These are phyloP conservation scores for Aramus guarauna DNA, from an alignment of 2,113 vertebrate genomes.

Conservation along the genomic window DNA sequence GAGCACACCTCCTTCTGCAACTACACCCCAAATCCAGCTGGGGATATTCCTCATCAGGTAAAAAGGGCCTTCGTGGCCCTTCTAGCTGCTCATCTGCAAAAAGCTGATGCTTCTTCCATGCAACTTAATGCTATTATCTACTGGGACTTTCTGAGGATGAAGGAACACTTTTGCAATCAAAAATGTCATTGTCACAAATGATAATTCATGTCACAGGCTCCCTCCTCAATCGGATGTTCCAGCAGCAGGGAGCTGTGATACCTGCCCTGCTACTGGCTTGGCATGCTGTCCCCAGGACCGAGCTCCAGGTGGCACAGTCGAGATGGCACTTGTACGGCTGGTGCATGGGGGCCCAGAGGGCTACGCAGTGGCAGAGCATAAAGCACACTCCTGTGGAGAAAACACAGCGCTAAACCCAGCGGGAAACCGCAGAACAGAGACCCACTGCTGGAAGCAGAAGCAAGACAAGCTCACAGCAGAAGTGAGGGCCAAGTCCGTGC, in stretches of 20 bases:
- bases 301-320: neutral
- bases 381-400: neutral
- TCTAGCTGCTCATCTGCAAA: neutral
- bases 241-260: neutral
- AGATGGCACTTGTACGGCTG: neutral
- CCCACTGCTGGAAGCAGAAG: neutral
- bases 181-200: neutral
- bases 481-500: neutral
- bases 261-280: neutral
- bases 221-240: neutral
- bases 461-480: neutral
- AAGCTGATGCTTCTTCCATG: neutral
- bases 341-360: neutral
- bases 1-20: neutral
- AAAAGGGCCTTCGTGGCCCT: neutral
- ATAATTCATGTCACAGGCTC: neutral
- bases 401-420: neutral
- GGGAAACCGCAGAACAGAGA: neutral
- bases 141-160: neutral
- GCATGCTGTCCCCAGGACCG: rapidly evolving
- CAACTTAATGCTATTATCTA: neutral
- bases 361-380: neutral
- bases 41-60: rapidly evolving
- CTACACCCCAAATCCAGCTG: neutral
- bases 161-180: neutral